These are phyloP conservation scores for Ostrea edulis DNA, from an alignment of 1,140 invertebrate genomes.

Conservation along the genomic window DNA sequence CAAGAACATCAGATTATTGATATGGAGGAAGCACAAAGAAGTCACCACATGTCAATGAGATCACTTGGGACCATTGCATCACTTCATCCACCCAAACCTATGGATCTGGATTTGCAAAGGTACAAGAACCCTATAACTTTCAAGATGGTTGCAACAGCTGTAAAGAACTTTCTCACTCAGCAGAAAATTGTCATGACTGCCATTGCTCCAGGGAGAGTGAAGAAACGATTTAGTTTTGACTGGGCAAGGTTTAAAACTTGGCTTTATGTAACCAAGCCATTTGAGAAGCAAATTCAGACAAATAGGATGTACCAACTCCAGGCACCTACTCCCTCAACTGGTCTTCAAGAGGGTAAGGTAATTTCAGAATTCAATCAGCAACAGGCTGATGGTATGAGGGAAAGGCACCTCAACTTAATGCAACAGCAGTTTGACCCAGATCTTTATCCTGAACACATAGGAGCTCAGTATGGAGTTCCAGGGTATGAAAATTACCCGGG, in stretches of 20 bases:
- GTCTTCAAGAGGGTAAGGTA: not conserved
- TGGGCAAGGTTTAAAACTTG: conserved; percentile 58
- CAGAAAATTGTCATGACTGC: conserved; percentile 59
- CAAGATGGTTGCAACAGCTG: conserved; percentile 56
- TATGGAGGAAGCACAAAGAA: not conserved
- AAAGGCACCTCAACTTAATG: conserved; percentile 23
- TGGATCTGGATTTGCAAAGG: conserved; percentile 58
- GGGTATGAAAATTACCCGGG: not conserved
- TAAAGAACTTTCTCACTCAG: conserved; percentile 58
- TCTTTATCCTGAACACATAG: conserved; percentile 34
- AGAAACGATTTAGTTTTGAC: conserved; percentile 61
- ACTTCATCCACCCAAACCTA: not conserved
- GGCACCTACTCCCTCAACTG: not conserved
- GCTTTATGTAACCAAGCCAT: conserved; percentile 57
- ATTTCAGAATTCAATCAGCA: conserved; percentile 22
- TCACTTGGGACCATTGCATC: conserved; percentile 46
- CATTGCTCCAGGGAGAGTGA: conserved; percentile 54
- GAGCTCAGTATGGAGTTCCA: not conserved
- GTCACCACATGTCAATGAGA: conserved; percentile 44
- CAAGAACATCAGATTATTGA: not conserved
- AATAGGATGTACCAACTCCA: conserved; percentile 39
- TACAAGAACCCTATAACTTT: conserved; percentile 53
- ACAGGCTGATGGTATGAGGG: not conserved
- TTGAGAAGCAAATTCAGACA: conserved; percentile 51
- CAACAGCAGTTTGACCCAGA: conserved; percentile 36